Base-by-base conservation (phyloP, 2,888 invertebrate species). In the Operophtera brumata region DNA sequence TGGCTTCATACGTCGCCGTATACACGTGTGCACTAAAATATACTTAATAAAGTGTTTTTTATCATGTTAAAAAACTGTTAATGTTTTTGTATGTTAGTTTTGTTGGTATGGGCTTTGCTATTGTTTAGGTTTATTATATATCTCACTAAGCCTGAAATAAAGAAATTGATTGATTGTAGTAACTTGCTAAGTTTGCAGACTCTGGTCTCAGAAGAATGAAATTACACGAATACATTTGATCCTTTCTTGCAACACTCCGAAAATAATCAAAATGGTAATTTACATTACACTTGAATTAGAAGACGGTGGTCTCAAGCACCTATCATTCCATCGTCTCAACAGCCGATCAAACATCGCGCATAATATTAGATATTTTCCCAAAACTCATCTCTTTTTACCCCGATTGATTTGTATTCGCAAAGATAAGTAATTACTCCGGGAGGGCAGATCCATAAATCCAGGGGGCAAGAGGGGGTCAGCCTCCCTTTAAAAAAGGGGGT, bases 361-460 rank as follows among this genome's bases (percentile, higher is more conserved):
- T 63, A 65, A 66, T 62, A 62, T 61, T 62, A 54, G 62, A 64
- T 63, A 67, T 64, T 67, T 63, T 65, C 58, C 56, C 49, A 42
- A 61, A 63, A 58, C 65, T 65, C 65, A 65, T 66, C 68, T 66
- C 66, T 71, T 73, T 79, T 77, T 75, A 73, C 69, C 64, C 59
- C 85, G 87, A 90, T 90, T 90, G 89, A 89, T 89, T 90, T 86
- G 88, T 87, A 86, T 87, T 85, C 84, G 72, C 80, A 78, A 82
- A 89, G 89, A 89, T 90, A 90, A 89, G 89, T 90, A 90, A 90
- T 90, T 89, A 87, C 87, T 80, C 75, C 71, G 83, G 82, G 75
- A 76, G 83, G 84, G 78, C 82, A 87, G 89, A 90, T 90, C 89
- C 88, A 90, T 90, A 90, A 88, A 90, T 90, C 89, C 89, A 59